These are phyloP conservation scores for Forficula auricularia DNA, from an alignment of 1,140 invertebrate species.

Conservation along the genomic window DNA sequence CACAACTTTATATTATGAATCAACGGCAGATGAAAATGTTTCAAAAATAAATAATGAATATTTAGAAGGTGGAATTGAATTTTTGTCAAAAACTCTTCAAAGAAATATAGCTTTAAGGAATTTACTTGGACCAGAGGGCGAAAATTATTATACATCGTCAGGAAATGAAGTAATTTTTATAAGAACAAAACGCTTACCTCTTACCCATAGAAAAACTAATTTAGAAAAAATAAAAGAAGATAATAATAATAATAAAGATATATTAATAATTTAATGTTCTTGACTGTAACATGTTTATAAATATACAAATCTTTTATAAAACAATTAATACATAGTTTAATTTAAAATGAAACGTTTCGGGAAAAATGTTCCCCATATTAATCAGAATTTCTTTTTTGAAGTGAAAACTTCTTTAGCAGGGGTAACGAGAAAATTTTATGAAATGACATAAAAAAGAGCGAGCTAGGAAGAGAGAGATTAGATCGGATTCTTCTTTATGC, in stretches of 20 bases:
- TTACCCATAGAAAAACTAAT: constrained; percentile 41
- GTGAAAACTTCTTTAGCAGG: no score
- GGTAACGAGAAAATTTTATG: no score
- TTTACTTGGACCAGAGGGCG: constrained; percentile 36
- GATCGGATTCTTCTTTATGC: no score
- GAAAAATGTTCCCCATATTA: no score
- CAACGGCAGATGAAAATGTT: constrained; percentile 37
- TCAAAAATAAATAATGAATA: constrained; percentile 38
- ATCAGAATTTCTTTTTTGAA: no score
- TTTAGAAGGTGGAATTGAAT: constrained; percentile 50
- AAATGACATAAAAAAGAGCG: no score
- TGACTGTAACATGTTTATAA: no score
- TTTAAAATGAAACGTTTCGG: no score
- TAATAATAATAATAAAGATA: constrained; percentile 1
- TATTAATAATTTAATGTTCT: background rate
- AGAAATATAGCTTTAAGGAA: constrained; percentile 51
- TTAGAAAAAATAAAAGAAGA: constrained; percentile 27
- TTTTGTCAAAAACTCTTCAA: constrained; percentile 49
- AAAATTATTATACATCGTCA: constrained; percentile 36
- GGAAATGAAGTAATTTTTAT: constrained; percentile 52
- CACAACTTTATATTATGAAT: constrained; percentile 39
- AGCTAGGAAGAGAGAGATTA: no score
- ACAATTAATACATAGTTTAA: no score
- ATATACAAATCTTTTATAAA: no score
- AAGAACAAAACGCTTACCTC: constrained; percentile 38